These are phyloP conservation scores for Cariama cristata DNA, from an alignment of 2,113 vertebrate species.

Conservation along the genomic window DNA sequence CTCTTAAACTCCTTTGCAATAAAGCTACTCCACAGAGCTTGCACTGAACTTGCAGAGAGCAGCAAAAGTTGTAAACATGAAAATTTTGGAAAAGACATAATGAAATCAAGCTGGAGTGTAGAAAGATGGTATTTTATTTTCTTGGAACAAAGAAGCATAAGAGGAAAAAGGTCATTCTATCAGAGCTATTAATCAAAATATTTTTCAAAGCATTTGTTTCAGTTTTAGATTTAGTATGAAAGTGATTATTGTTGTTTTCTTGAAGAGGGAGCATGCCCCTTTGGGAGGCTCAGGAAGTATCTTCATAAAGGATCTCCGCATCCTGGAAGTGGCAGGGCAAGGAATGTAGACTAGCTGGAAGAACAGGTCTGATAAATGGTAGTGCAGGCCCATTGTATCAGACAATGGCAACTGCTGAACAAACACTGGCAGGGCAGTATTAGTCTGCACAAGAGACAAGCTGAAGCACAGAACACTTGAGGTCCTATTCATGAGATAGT, in stretches of 20 bases:
- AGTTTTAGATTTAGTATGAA: neutral
- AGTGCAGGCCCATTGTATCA: slow-evolving; percentile 40
- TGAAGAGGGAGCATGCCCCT: neutral
- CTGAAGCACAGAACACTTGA: slow-evolving; percentile 6
- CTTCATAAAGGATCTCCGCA: slow-evolving; percentile 1
- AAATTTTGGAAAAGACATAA: neutral
- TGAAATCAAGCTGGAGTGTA: neutral
- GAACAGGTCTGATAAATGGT: slow-evolving; percentile 59
- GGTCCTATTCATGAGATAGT: neutral
- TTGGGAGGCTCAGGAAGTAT: neutral
- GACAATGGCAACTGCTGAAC: slow-evolving; percentile 51
- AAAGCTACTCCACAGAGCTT: neutral
- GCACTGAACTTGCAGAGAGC: neutral
- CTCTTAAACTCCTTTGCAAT: neutral
- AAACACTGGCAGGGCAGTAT: slow-evolving; percentile 28
- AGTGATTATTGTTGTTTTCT: neutral
- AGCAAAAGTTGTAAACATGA: neutral
- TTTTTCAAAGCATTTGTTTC: neutral
- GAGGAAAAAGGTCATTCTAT: neutral
- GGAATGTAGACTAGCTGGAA: slow-evolving; percentile 66
- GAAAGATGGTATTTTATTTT: neutral
- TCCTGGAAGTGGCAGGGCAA: slow-evolving; percentile 44
- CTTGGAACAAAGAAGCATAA: neutral
- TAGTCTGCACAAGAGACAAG: neutral
- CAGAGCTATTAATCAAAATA: neutral